Evolutionary conservation across 2,113 vertebrate genomes (phyloP).

Genomic region (Tympanuchus pallidicinctus): DNA sequence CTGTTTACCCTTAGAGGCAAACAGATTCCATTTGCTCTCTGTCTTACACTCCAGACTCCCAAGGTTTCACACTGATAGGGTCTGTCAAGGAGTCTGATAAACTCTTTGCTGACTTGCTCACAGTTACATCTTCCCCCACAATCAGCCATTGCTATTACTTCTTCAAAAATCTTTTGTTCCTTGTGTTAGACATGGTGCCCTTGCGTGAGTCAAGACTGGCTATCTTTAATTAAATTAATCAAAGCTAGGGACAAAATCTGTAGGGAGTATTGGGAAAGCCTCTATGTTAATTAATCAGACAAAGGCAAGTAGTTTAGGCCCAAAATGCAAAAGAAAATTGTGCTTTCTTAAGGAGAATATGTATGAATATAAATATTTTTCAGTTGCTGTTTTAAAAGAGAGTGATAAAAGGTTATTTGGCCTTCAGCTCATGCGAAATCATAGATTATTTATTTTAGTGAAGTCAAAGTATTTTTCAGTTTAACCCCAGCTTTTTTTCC

Average conservation of each 20-base stretch:
- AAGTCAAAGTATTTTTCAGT: not conserved
- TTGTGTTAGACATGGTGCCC: slow-evolving; percentile 36
- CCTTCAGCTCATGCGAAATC: not conserved
- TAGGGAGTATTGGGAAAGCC: slow-evolving; percentile 58
- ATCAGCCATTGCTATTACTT: not conserved
- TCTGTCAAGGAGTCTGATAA: too few species aligned
- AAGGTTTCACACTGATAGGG: too few species aligned
- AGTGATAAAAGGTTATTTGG: not conserved
- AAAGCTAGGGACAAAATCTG: slow-evolving; percentile 65
- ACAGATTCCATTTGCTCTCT: too few species aligned
- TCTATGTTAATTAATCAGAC: slow-evolving; percentile 73
- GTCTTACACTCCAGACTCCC: too few species aligned
- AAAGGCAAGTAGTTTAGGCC: slow-evolving; percentile 48
- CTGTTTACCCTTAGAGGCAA: too few species aligned
- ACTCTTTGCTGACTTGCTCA: too few species aligned
- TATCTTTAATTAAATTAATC: slow-evolving; percentile 77
- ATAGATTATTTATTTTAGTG: not conserved
- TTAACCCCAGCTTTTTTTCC: not conserved
- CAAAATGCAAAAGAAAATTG: not conserved
- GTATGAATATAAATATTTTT: slow-evolving; percentile 35
- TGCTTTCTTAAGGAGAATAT: not conserved
- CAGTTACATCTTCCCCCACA: too few species aligned
- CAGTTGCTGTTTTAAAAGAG: not conserved
- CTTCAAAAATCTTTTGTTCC: slow-evolving; percentile 25
- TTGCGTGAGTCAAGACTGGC: slow-evolving; percentile 47